These are phyloP conservation scores for Leptopilina clavipes DNA, from an alignment of 1,140 invertebrate genomes.

Conservation along the genomic window DNA sequence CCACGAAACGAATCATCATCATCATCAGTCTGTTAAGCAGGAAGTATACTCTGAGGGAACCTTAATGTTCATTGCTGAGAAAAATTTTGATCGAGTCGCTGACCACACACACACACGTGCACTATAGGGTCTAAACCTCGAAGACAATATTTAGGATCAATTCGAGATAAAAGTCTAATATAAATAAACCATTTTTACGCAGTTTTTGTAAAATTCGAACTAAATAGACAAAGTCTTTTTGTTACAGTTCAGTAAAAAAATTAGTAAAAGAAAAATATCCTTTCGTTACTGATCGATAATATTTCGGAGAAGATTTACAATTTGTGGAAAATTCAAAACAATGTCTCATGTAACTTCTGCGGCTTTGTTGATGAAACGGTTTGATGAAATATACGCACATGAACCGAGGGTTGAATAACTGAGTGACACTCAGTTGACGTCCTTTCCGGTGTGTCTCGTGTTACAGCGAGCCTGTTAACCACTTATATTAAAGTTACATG, in stretches of 20 bases:
- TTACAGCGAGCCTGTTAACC: constrained; percentile 69
- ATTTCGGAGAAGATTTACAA: no score
- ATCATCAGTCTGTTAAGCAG: constrained; percentile 64
- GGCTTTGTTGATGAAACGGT: no score
- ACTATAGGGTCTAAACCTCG: constrained; percentile 15
- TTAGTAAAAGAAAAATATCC: no score
- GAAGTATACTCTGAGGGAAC: constrained; percentile 61
- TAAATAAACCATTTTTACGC: constrained; percentile 1
- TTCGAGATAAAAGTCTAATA: background rate
- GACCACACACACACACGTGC: constrained; percentile 53
- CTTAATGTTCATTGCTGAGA: constrained; percentile 59
- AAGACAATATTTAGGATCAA: constrained; percentile 5
- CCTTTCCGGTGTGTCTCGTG: constrained; percentile 73
- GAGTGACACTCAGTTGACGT: constrained; percentile 71
- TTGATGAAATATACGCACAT: constrained; percentile 10
- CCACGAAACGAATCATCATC: constrained; percentile 56
- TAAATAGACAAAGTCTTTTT: no score
- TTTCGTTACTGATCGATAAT: no score
- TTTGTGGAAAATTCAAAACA: no score
- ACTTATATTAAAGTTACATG: constrained; percentile 73
- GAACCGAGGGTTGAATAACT: constrained; percentile 58
- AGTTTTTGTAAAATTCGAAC: no score
- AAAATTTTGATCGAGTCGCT: constrained; percentile 67
- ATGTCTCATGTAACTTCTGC: background rate
- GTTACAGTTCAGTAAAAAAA: no score